Conservation (phyloP, 2,888 invertebrate genomes). For the Macrosoma leucophasiata region DNA sequence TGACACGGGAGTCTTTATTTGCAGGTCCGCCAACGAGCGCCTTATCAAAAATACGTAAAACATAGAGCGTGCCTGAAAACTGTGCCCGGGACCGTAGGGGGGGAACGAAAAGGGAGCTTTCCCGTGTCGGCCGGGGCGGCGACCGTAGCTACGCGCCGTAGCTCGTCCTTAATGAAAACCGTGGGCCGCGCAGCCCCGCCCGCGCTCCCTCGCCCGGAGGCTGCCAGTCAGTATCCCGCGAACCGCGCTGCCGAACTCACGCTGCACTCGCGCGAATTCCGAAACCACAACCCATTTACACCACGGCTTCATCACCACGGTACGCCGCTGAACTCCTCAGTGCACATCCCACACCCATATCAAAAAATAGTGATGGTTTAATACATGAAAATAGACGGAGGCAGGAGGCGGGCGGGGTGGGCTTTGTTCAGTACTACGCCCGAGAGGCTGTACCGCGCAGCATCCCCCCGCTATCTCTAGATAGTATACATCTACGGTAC, state of each 20-base stretch:
- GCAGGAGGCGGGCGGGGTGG: conserved; percentile 54
- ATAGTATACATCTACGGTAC: too few relatives aligned
- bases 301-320: conserved; percentile 8
- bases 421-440: conserved; percentile 68
- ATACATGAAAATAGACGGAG: conserved; percentile 43
- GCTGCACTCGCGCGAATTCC: conserved; percentile 36
- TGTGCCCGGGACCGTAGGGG: conserved; percentile 30
- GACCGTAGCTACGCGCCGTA: conserved; percentile 50
- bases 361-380: conserved; percentile 54
- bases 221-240: conserved; percentile 71
- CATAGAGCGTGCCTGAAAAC: conserved; percentile 10
- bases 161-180: conserved; percentile 55
- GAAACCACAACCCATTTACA: conserved; percentile 13
- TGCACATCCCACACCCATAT: too few relatives aligned
- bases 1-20: too few relatives aligned
- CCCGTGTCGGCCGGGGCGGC: conserved; percentile 49
- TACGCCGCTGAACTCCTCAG: too few relatives aligned
- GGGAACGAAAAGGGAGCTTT: conserved; percentile 38
- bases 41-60: conserved; percentile 1
- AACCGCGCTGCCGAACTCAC: conserved; percentile 54
- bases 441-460: conserved; percentile 68
- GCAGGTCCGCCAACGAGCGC: not conserved
- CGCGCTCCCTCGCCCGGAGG: conserved; percentile 43
- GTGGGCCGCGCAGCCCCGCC: conserved; percentile 66
- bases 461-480: conserved; percentile 59